A percentile compares a stretch with the other conserved stretches of the same genome.
phyloP scores from a whole-genome alignment of 1,140 invertebrate species.

The Lanistes nyassanus region DNA sequence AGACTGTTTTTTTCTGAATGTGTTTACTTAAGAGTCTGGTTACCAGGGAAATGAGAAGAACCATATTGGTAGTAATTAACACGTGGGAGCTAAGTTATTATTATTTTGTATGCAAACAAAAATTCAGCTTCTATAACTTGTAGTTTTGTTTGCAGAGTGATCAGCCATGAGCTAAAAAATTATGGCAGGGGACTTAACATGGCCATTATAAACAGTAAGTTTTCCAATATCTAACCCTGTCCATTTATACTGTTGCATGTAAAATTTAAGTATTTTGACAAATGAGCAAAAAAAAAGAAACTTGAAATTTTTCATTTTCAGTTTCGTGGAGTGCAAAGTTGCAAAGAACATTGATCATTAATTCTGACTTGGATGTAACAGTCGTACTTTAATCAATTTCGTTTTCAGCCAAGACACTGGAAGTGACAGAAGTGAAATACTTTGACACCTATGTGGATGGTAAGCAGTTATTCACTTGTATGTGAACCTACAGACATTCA shows the following conservation, averaged over 20 bases:
- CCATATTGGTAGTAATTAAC: too few relatives aligned
- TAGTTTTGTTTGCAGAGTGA: slow-evolving; percentile 40
- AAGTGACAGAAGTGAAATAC: slow-evolving; percentile 40
- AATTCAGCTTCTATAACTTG: not conserved
- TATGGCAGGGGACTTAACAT: slow-evolving; percentile 52
- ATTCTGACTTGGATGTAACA: not conserved
- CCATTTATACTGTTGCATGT: not conserved
- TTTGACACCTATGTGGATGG: slow-evolving; percentile 60
- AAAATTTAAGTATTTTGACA: too few relatives aligned
- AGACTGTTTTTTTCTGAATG: not conserved
- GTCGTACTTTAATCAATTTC: not conserved
- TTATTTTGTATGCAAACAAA: not conserved
- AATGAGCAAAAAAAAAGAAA: not conserved
- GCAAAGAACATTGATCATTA: not conserved
- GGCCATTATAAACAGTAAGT: slow-evolving; percentile 51
- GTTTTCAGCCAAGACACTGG: slow-evolving; percentile 46
- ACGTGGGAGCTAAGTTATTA: not conserved
- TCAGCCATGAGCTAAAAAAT: slow-evolving; percentile 49
- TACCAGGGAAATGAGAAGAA: too few relatives aligned
- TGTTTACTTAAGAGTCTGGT: too few relatives aligned
- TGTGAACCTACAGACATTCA: too few relatives aligned
- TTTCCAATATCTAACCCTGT: not conserved
- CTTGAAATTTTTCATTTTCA: not conserved
- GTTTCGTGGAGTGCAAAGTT: not conserved
- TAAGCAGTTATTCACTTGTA: slow-evolving; percentile 34